Percentiles rank a stretch among this genome's conserved stretches.
Conservation (phyloP, 2,113 vertebrate genomes). For the Rhinoderma darwinii region DNA sequence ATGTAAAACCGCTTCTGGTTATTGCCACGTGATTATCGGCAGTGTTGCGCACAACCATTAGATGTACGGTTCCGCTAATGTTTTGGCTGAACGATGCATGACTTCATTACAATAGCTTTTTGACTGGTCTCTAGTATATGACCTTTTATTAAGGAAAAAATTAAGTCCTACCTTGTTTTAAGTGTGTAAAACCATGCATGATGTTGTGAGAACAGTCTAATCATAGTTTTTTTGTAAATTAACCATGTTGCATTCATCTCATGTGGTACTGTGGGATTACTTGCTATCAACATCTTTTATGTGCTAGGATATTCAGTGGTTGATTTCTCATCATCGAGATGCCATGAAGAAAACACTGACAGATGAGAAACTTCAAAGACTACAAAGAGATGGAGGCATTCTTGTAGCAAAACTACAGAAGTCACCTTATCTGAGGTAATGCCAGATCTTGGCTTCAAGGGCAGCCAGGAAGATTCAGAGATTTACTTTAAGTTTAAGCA, state of each 20-base stretch:
- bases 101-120: background rate
- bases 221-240: background rate
- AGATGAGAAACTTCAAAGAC: slow-evolving; percentile 79
- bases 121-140: background rate
- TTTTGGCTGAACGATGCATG: too few species aligned
- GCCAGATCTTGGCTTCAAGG: background rate
- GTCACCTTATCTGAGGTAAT: slow-evolving; percentile 68
- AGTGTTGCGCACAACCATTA: too few species aligned
- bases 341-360: slow-evolving; percentile 82
- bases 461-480: too few species aligned
- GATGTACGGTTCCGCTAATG: too few species aligned
- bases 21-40: too few species aligned
- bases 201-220: background rate
- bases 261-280: background rate
- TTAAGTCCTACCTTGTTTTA: background rate
- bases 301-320: slow-evolving; percentile 67
- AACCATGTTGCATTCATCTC: background rate
- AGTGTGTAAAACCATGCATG: background rate
- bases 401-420: slow-evolving; percentile 82
- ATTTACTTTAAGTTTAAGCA: background rate
- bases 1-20: too few species aligned
- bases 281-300: background rate
- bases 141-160: background rate
- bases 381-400: slow-evolving; percentile 84
- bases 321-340: slow-evolving; percentile 76